A percentile compares a stretch with the other conserved stretches of the same genome.
Conservation (phyloP, 1,140 invertebrate species). For the Drosophila nigrodunni region DNA sequence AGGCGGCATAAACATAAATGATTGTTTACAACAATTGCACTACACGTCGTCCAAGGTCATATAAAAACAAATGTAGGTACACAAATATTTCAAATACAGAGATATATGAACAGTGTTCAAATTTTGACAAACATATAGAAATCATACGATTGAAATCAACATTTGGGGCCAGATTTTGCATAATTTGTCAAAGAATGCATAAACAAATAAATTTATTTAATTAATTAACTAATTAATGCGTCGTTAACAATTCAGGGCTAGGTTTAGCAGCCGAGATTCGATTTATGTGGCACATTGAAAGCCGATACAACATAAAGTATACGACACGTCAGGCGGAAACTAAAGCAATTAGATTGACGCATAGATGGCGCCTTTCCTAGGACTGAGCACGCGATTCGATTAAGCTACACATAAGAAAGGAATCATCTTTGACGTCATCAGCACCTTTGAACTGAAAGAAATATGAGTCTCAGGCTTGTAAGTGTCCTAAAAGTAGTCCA, state of each 20-base stretch:
- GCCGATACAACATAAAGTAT: neutral
- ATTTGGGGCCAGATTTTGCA: slow-evolving; percentile 38
- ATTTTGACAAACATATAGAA: too few species aligned
- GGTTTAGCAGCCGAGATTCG: slow-evolving; percentile 4
- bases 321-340: slow-evolving; percentile 23
- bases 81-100: neutral
- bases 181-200: slow-evolving; percentile 18
- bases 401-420: slow-evolving; percentile 11
- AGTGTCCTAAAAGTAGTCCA: slow-evolving; percentile 64
- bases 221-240: slow-evolving; percentile 36
- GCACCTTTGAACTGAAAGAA: neutral
- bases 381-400: slow-evolving; percentile 19
- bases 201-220: slow-evolving; percentile 23
- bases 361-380: neutral
- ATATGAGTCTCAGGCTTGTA: neutral
- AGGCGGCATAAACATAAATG: slow-evolving; percentile 36
- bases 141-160: slow-evolving; percentile 19
- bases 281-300: slow-evolving; percentile 23
- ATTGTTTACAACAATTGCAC: slow-evolving; percentile 39
- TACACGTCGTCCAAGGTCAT: slow-evolving; percentile 26
- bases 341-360: slow-evolving; percentile 1
- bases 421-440: slow-evolving; percentile 29
- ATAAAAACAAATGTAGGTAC: slow-evolving; percentile 4
- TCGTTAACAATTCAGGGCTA: slow-evolving; percentile 1
- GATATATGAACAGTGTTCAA: neutral